These are phyloP conservation scores for Operophtera brumata DNA, from an alignment of 2,888 invertebrate genomes.

Conservation along the genomic window DNA sequence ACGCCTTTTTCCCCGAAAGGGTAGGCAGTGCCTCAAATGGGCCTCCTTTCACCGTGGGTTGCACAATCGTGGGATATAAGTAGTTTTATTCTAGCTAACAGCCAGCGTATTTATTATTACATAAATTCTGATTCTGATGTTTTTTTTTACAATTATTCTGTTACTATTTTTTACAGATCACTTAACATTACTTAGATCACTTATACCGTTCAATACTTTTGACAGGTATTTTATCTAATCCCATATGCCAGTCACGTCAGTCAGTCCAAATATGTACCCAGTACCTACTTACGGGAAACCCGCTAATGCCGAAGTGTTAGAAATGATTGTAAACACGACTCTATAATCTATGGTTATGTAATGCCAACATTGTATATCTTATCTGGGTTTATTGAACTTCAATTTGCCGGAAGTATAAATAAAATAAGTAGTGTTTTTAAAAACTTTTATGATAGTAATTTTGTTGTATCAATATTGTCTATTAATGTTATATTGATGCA, in stretches of 20 bases:
- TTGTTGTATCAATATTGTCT: not conserved
- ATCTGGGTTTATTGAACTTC: constrained; percentile 18
- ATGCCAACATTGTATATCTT: constrained; percentile 14
- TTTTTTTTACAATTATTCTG: no score
- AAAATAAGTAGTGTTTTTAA: not conserved
- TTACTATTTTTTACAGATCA: not conserved
- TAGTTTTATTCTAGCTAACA: no score
- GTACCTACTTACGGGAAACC: not conserved
- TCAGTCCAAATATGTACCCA: constrained; percentile 11
- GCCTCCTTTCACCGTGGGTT: no score
- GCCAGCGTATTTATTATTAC: no score
- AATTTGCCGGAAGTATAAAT: constrained; percentile 11
- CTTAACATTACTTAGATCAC: not conserved
- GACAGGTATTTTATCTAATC: constrained; percentile 8
- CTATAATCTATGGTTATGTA: constrained; percentile 8
- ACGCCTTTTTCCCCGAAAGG: no score
- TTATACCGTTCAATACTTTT: not conserved
- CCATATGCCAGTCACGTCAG: constrained; percentile 9
- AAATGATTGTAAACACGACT: constrained; percentile 15
- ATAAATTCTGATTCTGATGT: no score
- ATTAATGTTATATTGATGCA: not conserved
- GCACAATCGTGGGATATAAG: no score
- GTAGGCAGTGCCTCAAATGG: no score
- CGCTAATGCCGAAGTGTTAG: constrained; percentile 13
- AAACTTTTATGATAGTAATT: no score